Evolutionary conservation across 2,797 vertebrate genomes (phyloP).

Genomic region (Chloroceryle amazona): DNA sequence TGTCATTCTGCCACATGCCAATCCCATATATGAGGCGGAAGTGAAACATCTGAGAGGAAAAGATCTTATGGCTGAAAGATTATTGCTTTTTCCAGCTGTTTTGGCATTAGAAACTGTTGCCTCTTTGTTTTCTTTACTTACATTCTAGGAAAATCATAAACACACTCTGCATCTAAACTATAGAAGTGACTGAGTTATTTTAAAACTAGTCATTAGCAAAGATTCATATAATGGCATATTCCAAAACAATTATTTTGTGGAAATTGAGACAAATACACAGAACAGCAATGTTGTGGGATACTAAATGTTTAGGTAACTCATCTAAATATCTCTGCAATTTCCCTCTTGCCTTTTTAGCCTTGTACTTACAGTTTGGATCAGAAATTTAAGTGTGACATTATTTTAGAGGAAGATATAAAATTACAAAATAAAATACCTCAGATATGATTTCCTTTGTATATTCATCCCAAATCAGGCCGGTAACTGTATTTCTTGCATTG

Average conservation of each 20-base stretch:
- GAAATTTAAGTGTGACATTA: conserved; percentile 5
- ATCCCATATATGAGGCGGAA: background rate
- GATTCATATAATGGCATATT: background rate
- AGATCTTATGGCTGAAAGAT: background rate
- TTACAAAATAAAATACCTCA: background rate
- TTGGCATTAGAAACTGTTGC: background rate
- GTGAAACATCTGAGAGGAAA: background rate
- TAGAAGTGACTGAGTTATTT: background rate
- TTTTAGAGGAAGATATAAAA: background rate
- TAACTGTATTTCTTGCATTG: background rate
- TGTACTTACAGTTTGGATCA: background rate
- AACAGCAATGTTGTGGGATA: background rate
- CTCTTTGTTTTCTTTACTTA: background rate
- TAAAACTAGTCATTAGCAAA: background rate
- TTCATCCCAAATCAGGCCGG: background rate
- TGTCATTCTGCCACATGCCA: background rate
- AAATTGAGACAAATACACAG: background rate
- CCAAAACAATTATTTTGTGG: background rate
- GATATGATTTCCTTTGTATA: background rate
- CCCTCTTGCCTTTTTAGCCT: background rate
- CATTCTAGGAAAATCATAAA: background rate
- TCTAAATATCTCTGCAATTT: background rate
- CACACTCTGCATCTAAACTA: background rate
- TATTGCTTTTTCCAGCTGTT: background rate
- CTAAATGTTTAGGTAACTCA: conserved; percentile 19